These are phyloP conservation scores for Anhinga anhinga DNA, from an alignment of 2,113 vertebrate genomes.

Conservation along the genomic window DNA sequence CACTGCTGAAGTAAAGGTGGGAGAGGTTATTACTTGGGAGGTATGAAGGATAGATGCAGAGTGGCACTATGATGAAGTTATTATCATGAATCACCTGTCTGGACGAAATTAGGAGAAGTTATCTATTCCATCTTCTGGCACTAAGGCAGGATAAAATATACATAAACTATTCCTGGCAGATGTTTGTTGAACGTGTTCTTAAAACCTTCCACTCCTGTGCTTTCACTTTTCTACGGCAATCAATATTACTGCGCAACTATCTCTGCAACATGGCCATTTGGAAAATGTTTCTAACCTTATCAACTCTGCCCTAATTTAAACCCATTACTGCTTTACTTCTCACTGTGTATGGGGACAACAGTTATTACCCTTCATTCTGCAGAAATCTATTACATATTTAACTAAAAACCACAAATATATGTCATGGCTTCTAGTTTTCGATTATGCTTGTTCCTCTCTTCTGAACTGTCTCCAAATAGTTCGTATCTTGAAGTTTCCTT, in stretches of 20 bases:
- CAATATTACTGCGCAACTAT: neutral
- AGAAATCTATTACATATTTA: neutral
- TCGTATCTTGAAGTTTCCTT: neutral
- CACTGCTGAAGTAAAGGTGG: neutral
- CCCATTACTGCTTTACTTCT: neutral
- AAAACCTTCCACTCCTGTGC: neutral
- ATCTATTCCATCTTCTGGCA: neutral
- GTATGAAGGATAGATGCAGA: neutral
- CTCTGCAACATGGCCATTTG: neutral
- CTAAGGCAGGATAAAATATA: neutral
- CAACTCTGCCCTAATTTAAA: neutral
- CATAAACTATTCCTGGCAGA: neutral
- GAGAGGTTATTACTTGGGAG: neutral
- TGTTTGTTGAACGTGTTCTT: neutral
- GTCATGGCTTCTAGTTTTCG: neutral
- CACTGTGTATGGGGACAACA: neutral
- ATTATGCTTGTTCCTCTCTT: neutral
- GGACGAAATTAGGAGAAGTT: neutral
- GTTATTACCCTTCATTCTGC: neutral
- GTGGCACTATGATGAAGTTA: neutral
- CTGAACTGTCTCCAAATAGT: neutral
- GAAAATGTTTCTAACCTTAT: neutral
- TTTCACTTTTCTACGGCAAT: neutral
- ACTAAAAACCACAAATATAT: neutral
- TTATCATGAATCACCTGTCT: neutral